Evolutionary conservation across 2,888 invertebrate genomes (phyloP).

Genomic region (Drosophila histrio): DNA sequence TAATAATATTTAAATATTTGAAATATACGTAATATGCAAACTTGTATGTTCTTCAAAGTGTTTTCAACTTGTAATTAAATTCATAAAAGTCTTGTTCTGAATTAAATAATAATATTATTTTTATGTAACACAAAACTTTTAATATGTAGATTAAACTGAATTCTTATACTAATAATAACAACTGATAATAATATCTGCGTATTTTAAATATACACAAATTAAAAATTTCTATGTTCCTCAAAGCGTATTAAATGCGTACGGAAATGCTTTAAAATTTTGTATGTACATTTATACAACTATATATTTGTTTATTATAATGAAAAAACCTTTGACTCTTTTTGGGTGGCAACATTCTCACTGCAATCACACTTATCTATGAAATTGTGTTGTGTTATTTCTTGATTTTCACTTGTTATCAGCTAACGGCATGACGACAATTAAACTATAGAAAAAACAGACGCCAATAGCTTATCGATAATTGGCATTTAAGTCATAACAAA

Average conservation of each 20-base stretch:
- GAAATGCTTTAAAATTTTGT: neutral
- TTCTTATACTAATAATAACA: too few relatives aligned
- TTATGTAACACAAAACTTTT: too few relatives aligned
- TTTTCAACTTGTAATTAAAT: neutral
- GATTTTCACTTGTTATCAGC: slow-evolving; percentile 32
- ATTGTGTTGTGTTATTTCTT: neutral
- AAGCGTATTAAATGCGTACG: neutral
- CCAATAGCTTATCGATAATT: slow-evolving; percentile 20
- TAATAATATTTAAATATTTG: too few relatives aligned
- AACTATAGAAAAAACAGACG: neutral
- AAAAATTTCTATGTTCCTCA: too few relatives aligned
- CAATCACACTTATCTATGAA: slow-evolving; percentile 4
- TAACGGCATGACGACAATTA: neutral
- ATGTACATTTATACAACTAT: neutral
- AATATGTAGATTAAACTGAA: too few relatives aligned
- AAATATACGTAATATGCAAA: too few relatives aligned
- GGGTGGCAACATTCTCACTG: neutral
- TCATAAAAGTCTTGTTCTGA: too few relatives aligned
- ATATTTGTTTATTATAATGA: neutral
- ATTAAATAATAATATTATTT: too few relatives aligned
- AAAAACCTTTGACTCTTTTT: slow-evolving; percentile 1
- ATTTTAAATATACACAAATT: too few relatives aligned
- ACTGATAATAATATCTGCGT: too few relatives aligned
- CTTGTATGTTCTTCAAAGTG: too few relatives aligned
- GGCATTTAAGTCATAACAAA: neutral